Base-by-base conservation (phyloP, 2,113 vertebrate species). In the Passerina amoena region DNA sequence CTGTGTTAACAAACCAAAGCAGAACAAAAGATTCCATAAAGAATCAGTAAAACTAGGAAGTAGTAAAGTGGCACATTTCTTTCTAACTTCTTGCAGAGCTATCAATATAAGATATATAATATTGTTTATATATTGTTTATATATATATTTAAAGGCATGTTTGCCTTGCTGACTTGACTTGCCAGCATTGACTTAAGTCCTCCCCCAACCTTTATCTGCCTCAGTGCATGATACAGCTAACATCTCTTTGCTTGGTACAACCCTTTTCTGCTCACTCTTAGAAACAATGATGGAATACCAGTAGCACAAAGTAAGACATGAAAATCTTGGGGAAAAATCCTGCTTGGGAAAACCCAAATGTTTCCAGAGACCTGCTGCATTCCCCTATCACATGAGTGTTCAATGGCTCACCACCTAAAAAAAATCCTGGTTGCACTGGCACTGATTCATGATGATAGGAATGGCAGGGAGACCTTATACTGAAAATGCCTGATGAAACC, bases 281-380 rank as follows among this genome's bases (percentile, higher is more conserved):
- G 20, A 90, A 45, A 66, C n/a, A 76, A 60, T 13, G n/a, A 31
- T 21, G 30, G 33, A 63, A n/a, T 42, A 76, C 42, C 24, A 72
- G 15, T 2, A 59, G 48, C n/a, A 56, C 22, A 47, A 90, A 87
- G 28, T 9, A 27, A 85, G 6, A 6, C 61, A 25, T 24, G 27
- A 88, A 84, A 59, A 66, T 54, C 7, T 7, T n/a, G 19, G 37
- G 25, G 68, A 35, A 17, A 53, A 44, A 11, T 42, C 28, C 8
- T 51, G 11, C 14, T 66, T 40, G 11, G 16, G 25, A 68, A 77
- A 69, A 56, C 3, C 0, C 2, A 12, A 35, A 8, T 4, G 24
- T 22, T 66, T 81, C 28, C 1, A 1, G 0, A 3, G 22, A 47
- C 7, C 6, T 64, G 17, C 11, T 51, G 20, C 30, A 35, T 65